Conservation (phyloP, 1,140 invertebrate species). For the Thaumatotibia leucotreta region DNA sequence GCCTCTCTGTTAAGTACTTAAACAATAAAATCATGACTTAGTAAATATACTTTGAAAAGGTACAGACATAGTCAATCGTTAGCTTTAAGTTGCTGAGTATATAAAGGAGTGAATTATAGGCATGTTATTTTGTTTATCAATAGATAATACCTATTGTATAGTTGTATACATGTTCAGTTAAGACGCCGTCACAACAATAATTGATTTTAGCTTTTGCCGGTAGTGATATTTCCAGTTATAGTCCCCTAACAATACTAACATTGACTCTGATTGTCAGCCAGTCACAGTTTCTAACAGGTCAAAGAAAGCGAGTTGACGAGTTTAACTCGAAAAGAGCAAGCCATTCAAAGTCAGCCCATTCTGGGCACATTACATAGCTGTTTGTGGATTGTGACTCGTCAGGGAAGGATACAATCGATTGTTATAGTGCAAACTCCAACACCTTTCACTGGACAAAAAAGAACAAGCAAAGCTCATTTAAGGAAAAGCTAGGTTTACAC, state of each 20-base stretch:
- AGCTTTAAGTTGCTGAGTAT: too few relatives aligned
- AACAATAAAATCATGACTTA: too few relatives aligned
- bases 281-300: slow-evolving; percentile 47
- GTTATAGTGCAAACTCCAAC: slow-evolving; percentile 17
- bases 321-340: slow-evolving; percentile 26
- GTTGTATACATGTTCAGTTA: too few relatives aligned
- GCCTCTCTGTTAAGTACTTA: not conserved
- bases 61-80: too few relatives aligned
- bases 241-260: too few relatives aligned
- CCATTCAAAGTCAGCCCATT: slow-evolving; percentile 32
- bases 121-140: too few relatives aligned
- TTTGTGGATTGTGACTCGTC: slow-evolving; percentile 21
- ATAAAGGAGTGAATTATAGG: too few relatives aligned
- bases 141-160: too few relatives aligned
- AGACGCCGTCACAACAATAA: too few relatives aligned
- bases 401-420: slow-evolving; percentile 21
- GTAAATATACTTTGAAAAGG: too few relatives aligned
- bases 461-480: slow-evolving; percentile 29
- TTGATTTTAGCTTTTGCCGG: too few relatives aligned
- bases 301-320: slow-evolving; percentile 45
- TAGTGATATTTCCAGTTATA: too few relatives aligned
- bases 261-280: slow-evolving; percentile 22
- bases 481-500: not conserved
- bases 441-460: slow-evolving; percentile 33
- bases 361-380: slow-evolving; percentile 15